Percentiles rank a stretch among this genome's conserved stretches.
phyloP scores from a whole-genome alignment of 1,140 invertebrate genomes.

The Ceratina calcarata region DNA sequence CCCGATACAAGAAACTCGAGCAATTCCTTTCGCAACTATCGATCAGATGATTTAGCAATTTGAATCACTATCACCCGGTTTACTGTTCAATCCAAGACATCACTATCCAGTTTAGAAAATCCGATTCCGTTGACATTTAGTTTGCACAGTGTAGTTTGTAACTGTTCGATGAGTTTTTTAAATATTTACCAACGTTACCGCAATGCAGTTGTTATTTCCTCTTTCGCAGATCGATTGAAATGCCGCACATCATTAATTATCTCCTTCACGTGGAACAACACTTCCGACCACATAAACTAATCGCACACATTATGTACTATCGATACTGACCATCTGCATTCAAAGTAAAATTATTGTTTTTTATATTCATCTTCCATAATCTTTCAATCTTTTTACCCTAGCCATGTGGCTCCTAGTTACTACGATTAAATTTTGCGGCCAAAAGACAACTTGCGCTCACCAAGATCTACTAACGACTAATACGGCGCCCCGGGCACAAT shows the following conservation, averaged over 20 bases:
- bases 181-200: constrained; percentile 17
- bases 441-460: constrained; percentile 9
- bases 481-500: background rate
- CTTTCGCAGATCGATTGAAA: background rate
- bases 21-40: background rate
- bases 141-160: background rate
- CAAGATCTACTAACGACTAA: constrained; percentile 31
- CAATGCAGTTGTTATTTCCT: constrained; percentile 32
- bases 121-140: background rate
- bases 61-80: background rate
- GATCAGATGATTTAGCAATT: background rate
- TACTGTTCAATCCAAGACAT: background rate
- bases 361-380: too few relatives aligned
- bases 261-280: background rate
- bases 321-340: too few relatives aligned
- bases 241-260: background rate
- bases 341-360: too few relatives aligned
- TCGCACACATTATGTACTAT: too few relatives aligned
- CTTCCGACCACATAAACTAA: too few relatives aligned
- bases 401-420: constrained; percentile 2
- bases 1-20: background rate
- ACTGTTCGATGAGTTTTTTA: constrained; percentile 26
- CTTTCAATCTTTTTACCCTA: background rate
- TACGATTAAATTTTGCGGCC: constrained; percentile 12
- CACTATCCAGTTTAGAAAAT: background rate